phyloP scores from a whole-genome alignment of 2,888 invertebrate genomes.

The Stenichneumon culpator region DNA sequence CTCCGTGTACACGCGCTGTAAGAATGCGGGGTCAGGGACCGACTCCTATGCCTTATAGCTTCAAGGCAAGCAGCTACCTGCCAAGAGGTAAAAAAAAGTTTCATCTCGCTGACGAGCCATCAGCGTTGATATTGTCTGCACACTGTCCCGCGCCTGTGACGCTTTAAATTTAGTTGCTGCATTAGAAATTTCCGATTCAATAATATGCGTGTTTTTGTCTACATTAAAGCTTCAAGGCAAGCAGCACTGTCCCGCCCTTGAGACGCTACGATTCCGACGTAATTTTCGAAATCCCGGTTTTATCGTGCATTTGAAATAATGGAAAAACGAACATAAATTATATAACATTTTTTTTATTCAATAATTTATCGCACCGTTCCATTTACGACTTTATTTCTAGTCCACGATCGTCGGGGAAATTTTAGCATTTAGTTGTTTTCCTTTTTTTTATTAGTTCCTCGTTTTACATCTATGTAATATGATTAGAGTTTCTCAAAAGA shows the following conservation, averaged over 20 bases:
- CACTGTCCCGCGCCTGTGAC: not conserved
- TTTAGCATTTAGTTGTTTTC: not conserved
- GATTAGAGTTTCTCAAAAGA: not conserved
- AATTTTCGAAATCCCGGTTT: not conserved
- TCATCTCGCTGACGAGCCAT: slow-evolving; percentile 47
- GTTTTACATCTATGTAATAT: not conserved
- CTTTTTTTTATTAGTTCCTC: not conserved
- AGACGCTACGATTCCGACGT: not conserved
- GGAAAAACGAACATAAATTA: no score
- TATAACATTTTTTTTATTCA: no score
- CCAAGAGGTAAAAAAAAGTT: slow-evolving; percentile 42
- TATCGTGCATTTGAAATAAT: not conserved
- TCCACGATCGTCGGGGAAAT: not conserved
- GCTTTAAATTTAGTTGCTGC: no score
- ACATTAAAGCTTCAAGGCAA: no score
- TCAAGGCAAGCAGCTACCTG: slow-evolving; percentile 80
- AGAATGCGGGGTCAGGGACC: slow-evolving; percentile 82
- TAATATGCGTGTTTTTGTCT: no score
- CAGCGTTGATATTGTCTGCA: slow-evolving; percentile 42
- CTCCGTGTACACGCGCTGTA: slow-evolving; percentile 56
- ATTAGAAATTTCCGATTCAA: no score
- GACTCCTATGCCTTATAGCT: slow-evolving; percentile 69
- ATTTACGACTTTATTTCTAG: not conserved
- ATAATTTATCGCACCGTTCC: not conserved
- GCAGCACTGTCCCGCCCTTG: not conserved